A percentile compares a stretch with the other conserved stretches of the same genome.
Evolutionary conservation across 2,888 invertebrate genomes (phyloP).

Genomic region (Antitype chi): DNA sequence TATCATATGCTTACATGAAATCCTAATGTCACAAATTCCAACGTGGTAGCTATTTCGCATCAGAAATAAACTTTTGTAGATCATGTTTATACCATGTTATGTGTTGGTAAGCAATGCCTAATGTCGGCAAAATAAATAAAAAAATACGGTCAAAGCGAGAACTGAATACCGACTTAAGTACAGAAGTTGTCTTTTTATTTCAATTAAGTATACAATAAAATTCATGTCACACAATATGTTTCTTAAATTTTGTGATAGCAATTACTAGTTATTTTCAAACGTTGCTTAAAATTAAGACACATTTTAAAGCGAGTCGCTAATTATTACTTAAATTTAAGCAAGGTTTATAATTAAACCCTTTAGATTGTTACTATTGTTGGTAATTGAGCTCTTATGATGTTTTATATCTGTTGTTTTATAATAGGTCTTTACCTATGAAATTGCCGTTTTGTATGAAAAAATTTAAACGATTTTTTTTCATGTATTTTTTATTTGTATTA

Average conservation of each 20-base stretch:
- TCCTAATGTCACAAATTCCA: neutral
- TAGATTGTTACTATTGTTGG: neutral
- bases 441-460: no score
- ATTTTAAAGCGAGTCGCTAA: neutral
- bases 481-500: no score
- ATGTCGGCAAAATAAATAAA: neutral
- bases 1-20: neutral
- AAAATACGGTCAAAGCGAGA: neutral
- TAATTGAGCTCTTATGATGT: neutral
- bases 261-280: neutral
- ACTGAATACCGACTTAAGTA: neutral
- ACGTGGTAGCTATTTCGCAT: no score
- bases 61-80: neutral
- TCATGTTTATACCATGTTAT: neutral
- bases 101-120: neutral
- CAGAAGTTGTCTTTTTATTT: neutral
- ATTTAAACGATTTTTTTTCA: no score
- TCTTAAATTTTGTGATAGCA: neutral
- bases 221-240: neutral
- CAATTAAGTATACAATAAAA: neutral
- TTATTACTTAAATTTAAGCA: neutral
- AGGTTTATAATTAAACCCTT: neutral
- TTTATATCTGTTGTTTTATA: no score
- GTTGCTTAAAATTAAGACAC: neutral
- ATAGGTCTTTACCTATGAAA: no score